Evolutionary conservation across 1,140 invertebrate genomes (phyloP).

Genomic region (Saxidomus purpurata): DNA sequence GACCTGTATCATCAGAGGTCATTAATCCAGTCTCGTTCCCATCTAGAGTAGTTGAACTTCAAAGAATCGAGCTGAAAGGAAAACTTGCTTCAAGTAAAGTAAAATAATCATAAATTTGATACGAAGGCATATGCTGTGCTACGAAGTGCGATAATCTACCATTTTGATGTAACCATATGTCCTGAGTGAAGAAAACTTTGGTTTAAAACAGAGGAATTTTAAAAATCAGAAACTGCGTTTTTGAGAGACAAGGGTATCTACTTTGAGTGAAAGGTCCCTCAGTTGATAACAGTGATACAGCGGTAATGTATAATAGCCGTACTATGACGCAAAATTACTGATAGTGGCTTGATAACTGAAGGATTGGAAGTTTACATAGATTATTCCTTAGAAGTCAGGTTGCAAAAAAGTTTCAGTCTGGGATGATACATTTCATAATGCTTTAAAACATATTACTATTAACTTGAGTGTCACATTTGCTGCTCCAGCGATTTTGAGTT

Average conservation of each 20-base stretch:
- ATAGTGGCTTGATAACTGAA: not conserved
- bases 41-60: not conserved
- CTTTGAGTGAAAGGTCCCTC: not conserved
- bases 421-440: no score
- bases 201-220: not conserved
- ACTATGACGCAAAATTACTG: not conserved
- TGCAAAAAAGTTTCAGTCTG: no score
- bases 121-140: not conserved
- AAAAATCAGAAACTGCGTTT: not conserved
- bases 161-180: not conserved
- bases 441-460: no score
- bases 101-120: conserved; percentile 13
- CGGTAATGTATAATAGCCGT: not conserved
- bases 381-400: not conserved
- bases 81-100: not conserved
- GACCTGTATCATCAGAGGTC: not conserved
- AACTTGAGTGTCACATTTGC: no score
- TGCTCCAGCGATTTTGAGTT: no score
- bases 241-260: not conserved
- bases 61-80: not conserved
- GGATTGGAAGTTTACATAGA: not conserved
- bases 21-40: not conserved
- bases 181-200: not conserved
- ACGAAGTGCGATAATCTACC: not conserved
- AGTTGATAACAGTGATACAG: not conserved